phyloP scores from a whole-genome alignment of 2,113 vertebrate species.

The Tachysurus vachellii region DNA sequence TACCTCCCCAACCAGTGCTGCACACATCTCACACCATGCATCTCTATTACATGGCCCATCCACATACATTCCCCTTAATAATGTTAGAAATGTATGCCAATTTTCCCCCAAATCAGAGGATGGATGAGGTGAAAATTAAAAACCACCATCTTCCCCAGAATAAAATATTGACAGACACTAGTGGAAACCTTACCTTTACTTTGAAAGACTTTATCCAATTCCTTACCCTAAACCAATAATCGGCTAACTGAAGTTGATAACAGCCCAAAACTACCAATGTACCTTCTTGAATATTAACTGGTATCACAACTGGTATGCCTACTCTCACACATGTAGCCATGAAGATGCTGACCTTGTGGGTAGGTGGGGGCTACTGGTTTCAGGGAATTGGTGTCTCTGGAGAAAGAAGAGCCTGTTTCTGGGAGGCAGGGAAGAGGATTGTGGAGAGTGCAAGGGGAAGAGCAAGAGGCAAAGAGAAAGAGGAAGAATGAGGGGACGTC shows the following conservation, averaged over 20 bases:
- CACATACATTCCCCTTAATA: not conserved
- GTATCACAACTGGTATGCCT: not conserved
- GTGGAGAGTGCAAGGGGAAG: not conserved
- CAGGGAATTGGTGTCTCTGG: not conserved
- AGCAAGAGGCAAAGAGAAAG: not conserved
- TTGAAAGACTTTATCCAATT: not conserved
- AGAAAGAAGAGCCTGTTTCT: not conserved
- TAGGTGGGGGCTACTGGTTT: not conserved
- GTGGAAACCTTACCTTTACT: not conserved
- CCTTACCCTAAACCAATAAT: not conserved
- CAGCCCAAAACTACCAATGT: not conserved
- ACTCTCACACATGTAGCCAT: too few relatives aligned
- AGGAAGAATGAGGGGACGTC: not conserved
- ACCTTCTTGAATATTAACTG: not conserved
- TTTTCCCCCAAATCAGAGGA: not conserved
- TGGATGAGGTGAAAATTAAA: not conserved
- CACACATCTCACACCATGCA: not conserved
- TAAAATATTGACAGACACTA: not conserved
- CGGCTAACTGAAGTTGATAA: not conserved
- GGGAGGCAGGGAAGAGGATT: not conserved
- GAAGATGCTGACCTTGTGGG: not conserved
- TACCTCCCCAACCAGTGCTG: not conserved
- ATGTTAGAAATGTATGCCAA: not conserved
- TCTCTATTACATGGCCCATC: not conserved
- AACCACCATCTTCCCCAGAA: not conserved